These are phyloP conservation scores for Amphipyra berbera DNA, from an alignment of 2,888 invertebrate genomes.

Conservation along the genomic window DNA sequence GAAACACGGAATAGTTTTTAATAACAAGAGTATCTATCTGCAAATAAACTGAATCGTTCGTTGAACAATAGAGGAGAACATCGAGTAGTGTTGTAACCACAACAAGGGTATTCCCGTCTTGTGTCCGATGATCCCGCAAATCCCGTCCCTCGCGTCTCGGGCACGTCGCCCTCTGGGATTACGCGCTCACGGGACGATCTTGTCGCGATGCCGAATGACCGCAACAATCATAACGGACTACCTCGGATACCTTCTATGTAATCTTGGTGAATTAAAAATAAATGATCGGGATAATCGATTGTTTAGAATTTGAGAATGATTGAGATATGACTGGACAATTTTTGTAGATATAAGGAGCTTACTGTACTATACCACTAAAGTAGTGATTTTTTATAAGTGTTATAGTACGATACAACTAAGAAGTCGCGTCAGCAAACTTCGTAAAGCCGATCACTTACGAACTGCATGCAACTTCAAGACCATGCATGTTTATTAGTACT, in stretches of 20 bases:
- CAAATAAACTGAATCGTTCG: constrained; percentile 44
- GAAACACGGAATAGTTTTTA: constrained; percentile 25
- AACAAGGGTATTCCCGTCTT: constrained; percentile 76
- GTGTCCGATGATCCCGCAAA: constrained; percentile 82
- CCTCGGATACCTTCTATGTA: constrained; percentile 52
- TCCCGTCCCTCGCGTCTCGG: constrained; percentile 73
- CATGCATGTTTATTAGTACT: too few species aligned
- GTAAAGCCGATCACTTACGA: too few species aligned
- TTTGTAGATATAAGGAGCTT: background rate
- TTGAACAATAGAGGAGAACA: constrained; percentile 50
- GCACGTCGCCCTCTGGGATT: constrained; percentile 82
- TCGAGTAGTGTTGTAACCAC: constrained; percentile 69
- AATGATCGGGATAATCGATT: constrained; percentile 24
- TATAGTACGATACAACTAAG: too few species aligned
- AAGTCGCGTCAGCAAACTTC: too few species aligned
- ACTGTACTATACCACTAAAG: background rate
- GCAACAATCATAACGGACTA: constrained; percentile 72
- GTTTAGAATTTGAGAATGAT: background rate
- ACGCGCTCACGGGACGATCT: constrained; percentile 73
- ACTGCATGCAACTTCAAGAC: too few species aligned
- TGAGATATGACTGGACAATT: background rate
- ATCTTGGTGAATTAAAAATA: constrained; percentile 51
- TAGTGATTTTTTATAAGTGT: too few species aligned
- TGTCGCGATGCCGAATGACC: constrained; percentile 71
- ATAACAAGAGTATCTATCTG: constrained; percentile 29